phyloP scores from a whole-genome alignment of 2,888 invertebrate species.

The Phortica magna region DNA sequence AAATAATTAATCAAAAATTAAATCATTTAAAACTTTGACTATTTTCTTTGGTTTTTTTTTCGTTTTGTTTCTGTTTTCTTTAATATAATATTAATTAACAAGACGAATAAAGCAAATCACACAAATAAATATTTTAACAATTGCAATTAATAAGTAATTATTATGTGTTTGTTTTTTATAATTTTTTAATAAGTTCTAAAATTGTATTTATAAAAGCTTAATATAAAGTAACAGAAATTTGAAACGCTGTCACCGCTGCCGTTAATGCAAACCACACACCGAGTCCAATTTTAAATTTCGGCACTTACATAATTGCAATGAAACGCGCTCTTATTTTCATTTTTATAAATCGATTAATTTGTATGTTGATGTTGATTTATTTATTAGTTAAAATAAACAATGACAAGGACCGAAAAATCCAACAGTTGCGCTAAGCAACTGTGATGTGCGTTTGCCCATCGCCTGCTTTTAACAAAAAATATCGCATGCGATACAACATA shows the following conservation, averaged over 20 bases:
- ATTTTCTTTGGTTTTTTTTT: conserved; percentile 48
- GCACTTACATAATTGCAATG: background rate
- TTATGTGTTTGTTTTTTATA: conserved; percentile 46
- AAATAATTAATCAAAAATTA: background rate
- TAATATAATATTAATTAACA: conserved; percentile 29
- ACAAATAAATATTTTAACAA: conserved; percentile 13
- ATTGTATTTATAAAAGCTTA: conserved; percentile 28
- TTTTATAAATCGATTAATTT: background rate
- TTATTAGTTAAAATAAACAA: conserved; percentile 34
- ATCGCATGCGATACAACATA: conserved; percentile 58
- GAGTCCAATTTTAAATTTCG: background rate
- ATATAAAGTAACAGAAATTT: background rate
- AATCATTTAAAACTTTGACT: conserved; percentile 34
- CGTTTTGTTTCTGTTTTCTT: conserved; percentile 39
- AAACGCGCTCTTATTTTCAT: too few species aligned
- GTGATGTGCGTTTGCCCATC: conserved; percentile 74
- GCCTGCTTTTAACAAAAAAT: conserved; percentile 61
- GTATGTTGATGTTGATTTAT: background rate
- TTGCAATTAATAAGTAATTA: conserved; percentile 12
- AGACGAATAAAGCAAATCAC: conserved; percentile 33
- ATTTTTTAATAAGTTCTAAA: conserved; percentile 39
- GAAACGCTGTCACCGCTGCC: background rate
- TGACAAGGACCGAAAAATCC: conserved; percentile 79
- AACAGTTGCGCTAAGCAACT: conserved; percentile 72
- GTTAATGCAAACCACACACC: background rate